Evolutionary conservation across 2,797 vertebrate genomes (phyloP).

Genomic region (Halcyon smyrnensis): DNA sequence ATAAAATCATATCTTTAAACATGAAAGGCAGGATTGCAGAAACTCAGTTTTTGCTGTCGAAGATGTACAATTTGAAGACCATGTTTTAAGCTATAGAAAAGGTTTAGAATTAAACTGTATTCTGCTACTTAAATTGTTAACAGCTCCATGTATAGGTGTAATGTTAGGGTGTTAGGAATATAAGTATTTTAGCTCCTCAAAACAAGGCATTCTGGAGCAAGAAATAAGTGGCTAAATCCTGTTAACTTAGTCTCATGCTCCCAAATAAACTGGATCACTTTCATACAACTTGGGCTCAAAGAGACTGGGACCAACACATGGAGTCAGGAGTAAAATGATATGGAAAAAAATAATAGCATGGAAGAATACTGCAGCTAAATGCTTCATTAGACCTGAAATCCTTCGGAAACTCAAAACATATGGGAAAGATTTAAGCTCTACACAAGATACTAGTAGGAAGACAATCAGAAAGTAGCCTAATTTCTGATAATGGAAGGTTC

Average conservation of each 20-base stretch:
- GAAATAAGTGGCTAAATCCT: background rate
- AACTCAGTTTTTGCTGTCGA: background rate
- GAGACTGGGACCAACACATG: background rate
- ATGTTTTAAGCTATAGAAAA: background rate
- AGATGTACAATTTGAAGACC: background rate
- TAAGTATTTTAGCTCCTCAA: background rate
- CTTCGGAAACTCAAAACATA: background rate
- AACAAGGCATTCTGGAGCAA: background rate
- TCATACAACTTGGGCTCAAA: background rate
- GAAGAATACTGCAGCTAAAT: background rate
- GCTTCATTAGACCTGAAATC: background rate
- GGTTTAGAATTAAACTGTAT: background rate
- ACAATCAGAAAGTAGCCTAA: background rate
- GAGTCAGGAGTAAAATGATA: background rate
- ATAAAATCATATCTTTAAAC: background rate
- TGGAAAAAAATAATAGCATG: background rate
- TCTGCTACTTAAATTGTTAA: background rate
- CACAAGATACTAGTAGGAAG: background rate
- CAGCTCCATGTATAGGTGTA: background rate
- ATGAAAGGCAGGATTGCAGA: background rate
- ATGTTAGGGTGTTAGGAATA: background rate
- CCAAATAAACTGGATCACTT: background rate
- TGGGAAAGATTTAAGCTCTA: background rate
- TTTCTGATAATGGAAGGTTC: background rate
- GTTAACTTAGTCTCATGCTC: background rate